These are phyloP conservation scores for Sitodiplosis mosellana DNA, from an alignment of 1,140 invertebrate species.

Conservation along the genomic window DNA sequence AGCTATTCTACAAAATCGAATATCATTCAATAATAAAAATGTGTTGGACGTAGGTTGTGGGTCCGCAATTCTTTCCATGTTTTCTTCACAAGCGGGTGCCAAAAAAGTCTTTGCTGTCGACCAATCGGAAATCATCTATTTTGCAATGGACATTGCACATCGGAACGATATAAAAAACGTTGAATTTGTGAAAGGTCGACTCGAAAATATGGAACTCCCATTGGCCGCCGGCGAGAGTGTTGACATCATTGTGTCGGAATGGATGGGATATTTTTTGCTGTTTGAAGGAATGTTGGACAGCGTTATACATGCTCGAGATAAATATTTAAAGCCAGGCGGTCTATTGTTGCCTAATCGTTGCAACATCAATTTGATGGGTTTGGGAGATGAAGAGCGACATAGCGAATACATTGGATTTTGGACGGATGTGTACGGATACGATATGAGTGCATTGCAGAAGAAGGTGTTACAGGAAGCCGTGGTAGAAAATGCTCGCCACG, in stretches of 20 bases:
- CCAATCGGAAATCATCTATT: constrained; percentile 67
- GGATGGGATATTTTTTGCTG: constrained; percentile 98
- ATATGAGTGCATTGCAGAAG: constrained; percentile 86
- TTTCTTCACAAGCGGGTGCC: constrained; percentile 86
- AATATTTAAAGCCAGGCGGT: constrained; percentile 57
- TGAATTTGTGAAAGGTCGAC: constrained; percentile 51
- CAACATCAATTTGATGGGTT: constrained; percentile 71
- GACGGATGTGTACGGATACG: constrained; percentile 93
- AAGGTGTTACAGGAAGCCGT: constrained; percentile 79
- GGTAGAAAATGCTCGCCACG: constrained; percentile 62
- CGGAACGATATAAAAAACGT: constrained; percentile 48
- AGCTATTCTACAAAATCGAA: constrained; percentile 72
- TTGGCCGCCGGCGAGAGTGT: constrained; percentile 43
- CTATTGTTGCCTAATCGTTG: constrained; percentile 76
- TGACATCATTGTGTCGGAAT: constrained; percentile 94
- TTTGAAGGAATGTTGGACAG: constrained; percentile 97
- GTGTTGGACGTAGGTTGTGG: constrained; percentile 91
- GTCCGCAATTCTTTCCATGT: constrained; percentile 87
- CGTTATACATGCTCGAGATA: constrained; percentile 77
- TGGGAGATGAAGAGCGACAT: constrained; percentile 67
- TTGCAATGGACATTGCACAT: constrained; percentile 54
- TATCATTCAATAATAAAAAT: constrained; percentile 49
- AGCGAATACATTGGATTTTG: constrained; percentile 67
- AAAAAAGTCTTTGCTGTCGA: constrained; percentile 81
- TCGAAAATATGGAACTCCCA: constrained; percentile 76